Conservation (phyloP, 2,888 invertebrate species). For the Ferrisia virgata region DNA sequence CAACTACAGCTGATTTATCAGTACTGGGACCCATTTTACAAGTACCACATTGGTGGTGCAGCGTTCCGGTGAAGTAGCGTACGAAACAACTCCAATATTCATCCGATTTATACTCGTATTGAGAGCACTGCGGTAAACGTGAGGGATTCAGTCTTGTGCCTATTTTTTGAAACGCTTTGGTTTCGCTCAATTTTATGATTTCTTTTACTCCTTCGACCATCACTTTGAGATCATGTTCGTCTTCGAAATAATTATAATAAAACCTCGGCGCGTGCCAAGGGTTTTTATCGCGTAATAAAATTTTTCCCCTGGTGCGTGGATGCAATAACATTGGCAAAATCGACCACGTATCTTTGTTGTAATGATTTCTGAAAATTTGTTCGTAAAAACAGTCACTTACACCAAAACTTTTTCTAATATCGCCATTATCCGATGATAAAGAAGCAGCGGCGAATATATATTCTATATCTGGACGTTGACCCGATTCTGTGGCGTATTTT, state of each 20-base stretch:
- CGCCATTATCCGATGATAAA: slow-evolving; percentile 60
- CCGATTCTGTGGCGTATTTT: slow-evolving; percentile 56
- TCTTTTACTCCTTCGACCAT: slow-evolving; percentile 50
- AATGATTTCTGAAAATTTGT: slow-evolving; percentile 55
- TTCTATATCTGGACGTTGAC: slow-evolving; percentile 66
- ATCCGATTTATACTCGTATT: slow-evolving; percentile 59
- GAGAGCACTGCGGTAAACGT: slow-evolving; percentile 59
- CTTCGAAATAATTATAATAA: slow-evolving; percentile 57
- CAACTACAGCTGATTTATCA: slow-evolving; percentile 56
- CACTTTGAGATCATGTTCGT: slow-evolving; percentile 53
- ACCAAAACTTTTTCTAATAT: slow-evolving; percentile 55
- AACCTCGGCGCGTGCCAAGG: slow-evolving; percentile 57
- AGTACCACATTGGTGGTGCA: slow-evolving; percentile 69
- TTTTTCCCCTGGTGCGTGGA: slow-evolving; percentile 57
- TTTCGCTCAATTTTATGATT: slow-evolving; percentile 48
- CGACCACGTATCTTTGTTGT: slow-evolving; percentile 56
- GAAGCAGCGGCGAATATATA: slow-evolving; percentile 64
- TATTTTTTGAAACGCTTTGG: slow-evolving; percentile 49
- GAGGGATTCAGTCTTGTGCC: slow-evolving; percentile 56
- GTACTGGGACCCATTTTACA: slow-evolving; percentile 63
- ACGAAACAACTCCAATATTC: slow-evolving; percentile 66
- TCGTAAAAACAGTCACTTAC: slow-evolving; percentile 56
- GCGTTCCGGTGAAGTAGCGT: slow-evolving; percentile 60
- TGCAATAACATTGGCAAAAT: slow-evolving; percentile 61
- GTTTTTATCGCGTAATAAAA: slow-evolving; percentile 55